These are phyloP conservation scores for Philonicus albiceps DNA, from an alignment of 2,888 invertebrate species.

Conservation along the genomic window DNA sequence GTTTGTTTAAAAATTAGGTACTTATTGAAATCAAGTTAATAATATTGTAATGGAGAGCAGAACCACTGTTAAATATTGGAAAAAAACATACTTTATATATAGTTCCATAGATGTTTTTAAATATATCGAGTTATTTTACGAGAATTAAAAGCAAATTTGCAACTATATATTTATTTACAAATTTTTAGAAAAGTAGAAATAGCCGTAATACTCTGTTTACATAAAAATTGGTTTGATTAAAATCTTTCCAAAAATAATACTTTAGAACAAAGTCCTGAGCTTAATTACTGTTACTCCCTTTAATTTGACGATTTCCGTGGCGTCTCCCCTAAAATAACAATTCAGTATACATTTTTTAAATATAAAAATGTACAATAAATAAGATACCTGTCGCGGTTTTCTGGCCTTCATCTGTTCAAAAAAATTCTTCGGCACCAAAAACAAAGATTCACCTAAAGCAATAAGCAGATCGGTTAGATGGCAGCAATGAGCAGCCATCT, in stretches of 20 bases:
- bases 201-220: not conserved
- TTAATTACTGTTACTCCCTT: conserved; percentile 28
- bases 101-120: not conserved
- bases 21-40: no score
- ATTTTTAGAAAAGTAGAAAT: conserved; percentile 25
- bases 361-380: not conserved
- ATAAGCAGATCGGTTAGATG: conserved; percentile 85
- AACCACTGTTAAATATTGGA: no score
- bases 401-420: conserved; percentile 65
- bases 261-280: not conserved
- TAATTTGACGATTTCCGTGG: not conserved
- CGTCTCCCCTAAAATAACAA: not conserved
- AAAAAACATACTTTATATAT: no score
- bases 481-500: conserved; percentile 87
- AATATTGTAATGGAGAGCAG: no score
- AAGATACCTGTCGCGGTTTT: conserved; percentile 16
- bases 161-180: conserved; percentile 8
- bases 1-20: no score
- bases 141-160: not conserved
- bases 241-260: conserved; percentile 19
- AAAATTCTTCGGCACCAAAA: conserved; percentile 79
- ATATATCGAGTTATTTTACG: no score
- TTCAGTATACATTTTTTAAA: not conserved
- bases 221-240: not conserved
- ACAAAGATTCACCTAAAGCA: conserved; percentile 78